Conservation (phyloP, 2,113 vertebrate species). For the Dermatemys mawii region DNA sequence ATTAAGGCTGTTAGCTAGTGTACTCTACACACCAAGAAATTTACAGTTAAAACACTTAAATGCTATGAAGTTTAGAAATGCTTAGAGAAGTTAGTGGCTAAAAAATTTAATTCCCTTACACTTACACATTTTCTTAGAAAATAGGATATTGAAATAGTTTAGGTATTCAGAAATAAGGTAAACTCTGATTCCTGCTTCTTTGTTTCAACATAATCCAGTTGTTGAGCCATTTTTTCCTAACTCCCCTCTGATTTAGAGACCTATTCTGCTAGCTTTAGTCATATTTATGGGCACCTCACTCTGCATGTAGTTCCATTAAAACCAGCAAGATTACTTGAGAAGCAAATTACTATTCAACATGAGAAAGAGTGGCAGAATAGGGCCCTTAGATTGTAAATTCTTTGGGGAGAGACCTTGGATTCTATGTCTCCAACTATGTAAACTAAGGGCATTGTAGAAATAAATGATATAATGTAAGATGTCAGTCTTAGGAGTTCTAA, state of each 20-base stretch:
- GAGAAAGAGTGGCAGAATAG: not conserved
- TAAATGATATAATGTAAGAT: fast-evolving
- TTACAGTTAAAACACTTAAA: not conserved
- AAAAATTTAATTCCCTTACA: not conserved
- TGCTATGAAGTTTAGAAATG: not conserved
- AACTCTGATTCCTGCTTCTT: not conserved
- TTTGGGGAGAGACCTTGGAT: not conserved
- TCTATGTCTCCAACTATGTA: not conserved
- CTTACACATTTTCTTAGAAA: not conserved
- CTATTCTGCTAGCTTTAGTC: not conserved
- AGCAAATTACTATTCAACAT: not conserved
- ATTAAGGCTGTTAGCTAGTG: not conserved
- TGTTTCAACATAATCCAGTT: not conserved
- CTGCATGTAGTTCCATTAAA: fast-evolving
- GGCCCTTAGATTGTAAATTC: not conserved
- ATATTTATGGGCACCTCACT: not conserved
- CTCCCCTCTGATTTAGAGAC: not conserved
- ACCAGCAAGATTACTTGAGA: fast-evolving
- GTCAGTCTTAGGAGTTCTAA: not conserved
- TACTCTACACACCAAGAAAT: not conserved
- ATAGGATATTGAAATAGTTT: fast-evolving
- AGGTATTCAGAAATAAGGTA: not conserved
- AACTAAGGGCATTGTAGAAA: not conserved
- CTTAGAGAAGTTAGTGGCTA: not conserved
- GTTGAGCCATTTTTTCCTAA: not conserved